Conservation (phyloP, 2,888 invertebrate genomes). For the Andrena fulva region DNA sequence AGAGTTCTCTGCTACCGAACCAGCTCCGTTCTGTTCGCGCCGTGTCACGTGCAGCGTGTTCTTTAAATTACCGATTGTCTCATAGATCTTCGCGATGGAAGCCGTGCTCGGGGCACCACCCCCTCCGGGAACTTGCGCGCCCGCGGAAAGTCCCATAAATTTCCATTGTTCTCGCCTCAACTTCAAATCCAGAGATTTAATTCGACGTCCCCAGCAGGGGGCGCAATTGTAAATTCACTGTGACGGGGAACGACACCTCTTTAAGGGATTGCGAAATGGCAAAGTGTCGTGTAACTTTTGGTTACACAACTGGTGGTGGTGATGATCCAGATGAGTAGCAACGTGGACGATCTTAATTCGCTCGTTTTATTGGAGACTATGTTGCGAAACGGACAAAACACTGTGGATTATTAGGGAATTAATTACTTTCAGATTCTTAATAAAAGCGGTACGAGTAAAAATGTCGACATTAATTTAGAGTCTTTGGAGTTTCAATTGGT, state of each 20-base stretch:
- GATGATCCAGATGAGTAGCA: no score
- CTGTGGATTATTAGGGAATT: no score
- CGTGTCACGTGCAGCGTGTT: conserved; percentile 51
- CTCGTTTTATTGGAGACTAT: no score
- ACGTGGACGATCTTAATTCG: no score
- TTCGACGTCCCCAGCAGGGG: conserved; percentile 21
- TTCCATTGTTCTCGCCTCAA: conserved; percentile 47
- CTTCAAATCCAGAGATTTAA: conserved; percentile 32
- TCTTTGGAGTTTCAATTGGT: no score
- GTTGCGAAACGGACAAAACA: no score
- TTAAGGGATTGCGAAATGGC: no score
- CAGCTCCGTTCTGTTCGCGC: background rate
- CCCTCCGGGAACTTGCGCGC: conserved; percentile 11
- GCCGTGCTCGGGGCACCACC: background rate
- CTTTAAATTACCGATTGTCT: conserved; percentile 57
- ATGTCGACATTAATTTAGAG: no score
- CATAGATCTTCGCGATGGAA: conserved; percentile 26
- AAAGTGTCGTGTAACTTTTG: no score
- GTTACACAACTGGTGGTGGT: no score
- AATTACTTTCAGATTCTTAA: no score
- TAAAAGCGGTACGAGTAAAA: no score
- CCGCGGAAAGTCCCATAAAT: conserved; percentile 38
- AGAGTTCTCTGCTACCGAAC: conserved; percentile 39
- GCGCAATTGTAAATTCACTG: conserved; percentile 12
- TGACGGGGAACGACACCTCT: background rate